phyloP scores from a whole-genome alignment of 1,140 invertebrate genomes.

The Euura saliciscinereae region DNA sequence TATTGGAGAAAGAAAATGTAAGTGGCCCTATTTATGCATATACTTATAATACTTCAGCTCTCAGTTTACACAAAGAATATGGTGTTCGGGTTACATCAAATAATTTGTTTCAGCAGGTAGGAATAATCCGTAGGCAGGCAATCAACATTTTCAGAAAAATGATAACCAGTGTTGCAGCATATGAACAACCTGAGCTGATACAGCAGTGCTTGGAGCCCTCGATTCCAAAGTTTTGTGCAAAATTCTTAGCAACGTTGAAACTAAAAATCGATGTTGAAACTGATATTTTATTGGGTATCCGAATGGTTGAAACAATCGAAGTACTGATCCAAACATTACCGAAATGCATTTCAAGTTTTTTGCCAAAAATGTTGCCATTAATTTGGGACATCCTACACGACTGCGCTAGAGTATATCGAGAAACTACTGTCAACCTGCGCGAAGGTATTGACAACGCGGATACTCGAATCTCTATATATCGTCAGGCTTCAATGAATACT shows the following conservation, averaged over 20 bases:
- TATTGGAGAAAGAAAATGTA: slow-evolving; percentile 72
- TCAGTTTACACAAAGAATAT: no score
- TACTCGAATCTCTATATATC: no score
- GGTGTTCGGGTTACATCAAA: no score
- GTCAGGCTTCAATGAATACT: no score
- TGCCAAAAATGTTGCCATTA: slow-evolving; percentile 71
- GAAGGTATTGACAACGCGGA: slow-evolving; percentile 49
- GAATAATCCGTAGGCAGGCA: slow-evolving; percentile 68
- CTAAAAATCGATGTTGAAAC: slow-evolving; percentile 65
- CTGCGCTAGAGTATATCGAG: slow-evolving; percentile 71
- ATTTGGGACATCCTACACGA: slow-evolving; percentile 76
- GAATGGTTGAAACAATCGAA: slow-evolving; percentile 75
- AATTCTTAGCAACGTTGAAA: slow-evolving; percentile 69
- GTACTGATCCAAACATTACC: slow-evolving; percentile 70
- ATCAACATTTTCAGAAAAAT: slow-evolving; percentile 71
- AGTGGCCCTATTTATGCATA: neutral
- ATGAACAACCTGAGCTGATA: slow-evolving; percentile 63
- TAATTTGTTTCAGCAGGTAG: slow-evolving; percentile 35
- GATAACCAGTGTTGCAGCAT: slow-evolving; percentile 58
- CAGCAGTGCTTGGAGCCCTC: slow-evolving; percentile 70
- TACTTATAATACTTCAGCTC: no score
- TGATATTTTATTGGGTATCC: slow-evolving; percentile 74
- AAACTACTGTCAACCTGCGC: slow-evolving; percentile 65
- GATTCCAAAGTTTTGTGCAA: slow-evolving; percentile 74
- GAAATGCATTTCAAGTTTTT: slow-evolving; percentile 68